Evolutionary conservation across 37 sponge, comb jelly and placozoan species (phyloP).

Genomic region (Agelas oroides): DNA sequence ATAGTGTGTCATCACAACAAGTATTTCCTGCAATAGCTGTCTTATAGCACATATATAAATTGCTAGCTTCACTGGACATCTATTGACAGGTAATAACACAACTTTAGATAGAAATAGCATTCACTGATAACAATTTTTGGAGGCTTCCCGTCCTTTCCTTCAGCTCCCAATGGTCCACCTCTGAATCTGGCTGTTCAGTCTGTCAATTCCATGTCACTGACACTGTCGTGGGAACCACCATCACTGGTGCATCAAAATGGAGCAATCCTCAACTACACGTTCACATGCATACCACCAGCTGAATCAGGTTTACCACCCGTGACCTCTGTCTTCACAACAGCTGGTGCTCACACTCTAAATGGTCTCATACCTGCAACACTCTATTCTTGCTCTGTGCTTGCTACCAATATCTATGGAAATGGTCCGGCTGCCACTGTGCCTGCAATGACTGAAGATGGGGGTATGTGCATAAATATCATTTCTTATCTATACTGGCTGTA

Average conservation of each 20-base stretch:
- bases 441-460: conserved; percentile 11
- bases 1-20: no score
- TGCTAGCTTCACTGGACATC: no score
- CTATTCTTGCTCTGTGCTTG: conserved; percentile 28
- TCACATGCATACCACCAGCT: conserved; percentile 9
- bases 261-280: conserved; percentile 15
- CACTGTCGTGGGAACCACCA: conserved; percentile 24
- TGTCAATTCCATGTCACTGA: neutral
- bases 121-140: no score
- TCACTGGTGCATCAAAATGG: conserved; percentile 23
- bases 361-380: neutral
- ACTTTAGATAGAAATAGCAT: no score
- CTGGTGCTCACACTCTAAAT: no score
- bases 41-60: no score
- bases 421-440: conserved; percentile 21
- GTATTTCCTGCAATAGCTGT: no score
- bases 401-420: conserved; percentile 15
- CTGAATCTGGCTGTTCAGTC: neutral
- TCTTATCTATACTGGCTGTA: no score
- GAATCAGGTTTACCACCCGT: neutral
- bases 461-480: neutral
- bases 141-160: no score
- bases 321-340: no score
- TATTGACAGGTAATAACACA: no score
- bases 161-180: conserved; percentile 41